Conservation (phyloP, 1,140 invertebrate species). For the Yoshiicerus persimilis region DNA sequence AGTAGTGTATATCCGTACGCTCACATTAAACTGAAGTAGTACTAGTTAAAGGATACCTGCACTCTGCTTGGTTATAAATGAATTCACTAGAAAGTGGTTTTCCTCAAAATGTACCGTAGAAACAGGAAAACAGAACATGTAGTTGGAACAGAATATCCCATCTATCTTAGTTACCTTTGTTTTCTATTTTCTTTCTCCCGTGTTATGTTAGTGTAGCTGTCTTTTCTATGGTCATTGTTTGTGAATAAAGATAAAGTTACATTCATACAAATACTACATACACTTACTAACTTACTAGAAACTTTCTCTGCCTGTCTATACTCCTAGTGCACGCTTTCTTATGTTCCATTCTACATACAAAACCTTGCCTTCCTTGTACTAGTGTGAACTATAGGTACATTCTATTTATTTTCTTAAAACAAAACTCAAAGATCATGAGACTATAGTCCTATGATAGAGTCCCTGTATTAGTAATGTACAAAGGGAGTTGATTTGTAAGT, state of each 20-base stretch:
- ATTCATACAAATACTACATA: neutral
- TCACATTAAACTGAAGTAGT: neutral
- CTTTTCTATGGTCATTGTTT: neutral
- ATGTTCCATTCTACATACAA: no score
- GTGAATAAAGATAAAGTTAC: neutral
- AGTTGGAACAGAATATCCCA: neutral
- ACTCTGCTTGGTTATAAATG: neutral
- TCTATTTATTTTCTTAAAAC: neutral
- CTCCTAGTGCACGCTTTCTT: neutral
- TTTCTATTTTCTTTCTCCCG: neutral
- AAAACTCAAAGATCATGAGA: neutral
- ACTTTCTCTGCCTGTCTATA: neutral
- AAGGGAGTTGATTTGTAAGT: neutral
- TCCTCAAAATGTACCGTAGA: neutral
- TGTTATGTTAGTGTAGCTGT: neutral
- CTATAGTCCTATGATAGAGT: neutral
- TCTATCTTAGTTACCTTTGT: conserved; percentile 17
- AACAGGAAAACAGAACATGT: neutral
- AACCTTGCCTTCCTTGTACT: neutral
- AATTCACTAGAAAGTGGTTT: neutral
- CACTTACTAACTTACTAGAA: neutral
- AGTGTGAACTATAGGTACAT: neutral
- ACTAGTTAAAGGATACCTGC: neutral
- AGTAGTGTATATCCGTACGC: neutral
- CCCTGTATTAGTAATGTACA: neutral